Evolutionary conservation across 2,113 vertebrate species (phyloP).

Genomic region (Pipra filicauda): DNA sequence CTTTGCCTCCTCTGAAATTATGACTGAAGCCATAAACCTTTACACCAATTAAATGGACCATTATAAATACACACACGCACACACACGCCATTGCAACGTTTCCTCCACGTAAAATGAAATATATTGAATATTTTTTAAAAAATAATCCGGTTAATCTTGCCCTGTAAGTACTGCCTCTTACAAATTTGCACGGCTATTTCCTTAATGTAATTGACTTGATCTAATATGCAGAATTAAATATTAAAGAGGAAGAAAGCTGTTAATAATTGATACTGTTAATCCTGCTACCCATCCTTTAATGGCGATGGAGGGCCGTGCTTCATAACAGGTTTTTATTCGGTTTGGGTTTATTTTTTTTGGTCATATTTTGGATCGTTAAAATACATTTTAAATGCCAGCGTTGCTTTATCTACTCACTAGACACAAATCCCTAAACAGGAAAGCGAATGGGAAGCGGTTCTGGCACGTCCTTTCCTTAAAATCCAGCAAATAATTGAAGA

Average conservation of each 20-base stretch:
- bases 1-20: conserved; percentile 29
- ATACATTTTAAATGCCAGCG: not conserved
- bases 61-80: not conserved
- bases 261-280: conserved; percentile 80
- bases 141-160: conserved; percentile 45
- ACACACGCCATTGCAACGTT: not conserved
- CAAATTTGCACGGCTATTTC: conserved; percentile 64
- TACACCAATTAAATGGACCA: conserved; percentile 36
- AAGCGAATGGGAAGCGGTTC: not conserved
- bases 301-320: not conserved
- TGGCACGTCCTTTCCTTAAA: not conserved
- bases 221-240: conserved; percentile 78
- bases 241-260: conserved; percentile 73
- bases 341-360: not conserved
- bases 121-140: not conserved
- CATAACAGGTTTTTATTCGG: not conserved
- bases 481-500: not conserved
- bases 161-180: conserved; percentile 52
- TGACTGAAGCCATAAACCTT: conserved; percentile 34
- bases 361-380: not conserved
- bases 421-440: not conserved
- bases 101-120: conserved; percentile 37
- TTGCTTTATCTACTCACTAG: not conserved
- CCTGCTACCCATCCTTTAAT: conserved; percentile 60
- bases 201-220: conserved; percentile 68